Base-by-base conservation (phyloP, 2,113 vertebrate genomes). In the Ictalurus punctatus region DNA sequence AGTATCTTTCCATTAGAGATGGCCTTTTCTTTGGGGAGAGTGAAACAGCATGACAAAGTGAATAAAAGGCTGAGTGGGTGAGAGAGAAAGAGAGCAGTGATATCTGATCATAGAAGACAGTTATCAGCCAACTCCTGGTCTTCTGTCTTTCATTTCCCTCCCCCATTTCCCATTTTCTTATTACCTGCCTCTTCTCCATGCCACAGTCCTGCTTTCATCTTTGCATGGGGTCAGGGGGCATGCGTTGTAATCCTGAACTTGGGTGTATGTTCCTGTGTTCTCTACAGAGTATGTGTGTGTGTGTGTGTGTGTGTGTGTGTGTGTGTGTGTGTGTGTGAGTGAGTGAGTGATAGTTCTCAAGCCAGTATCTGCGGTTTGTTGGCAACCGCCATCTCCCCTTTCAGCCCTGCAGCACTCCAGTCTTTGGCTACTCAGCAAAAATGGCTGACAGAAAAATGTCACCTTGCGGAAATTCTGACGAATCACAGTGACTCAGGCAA, bases 141-240 rank as follows among this genome's bases (percentile, higher is more conserved):
- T 69, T 44, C 44, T 59, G 58, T 81, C 74, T 69, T 58, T 71
- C 83, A 40, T 58, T 67, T 40, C 37, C 34, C 23, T 56, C 59
- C 37, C 58, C 61, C n/a, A 27, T 34, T 81, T 74, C 58, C 61
- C n/a, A 27, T 34, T 81, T 74, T 85, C 85, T 71, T 90, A 87
- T 87, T 91, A 88, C 27, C 54, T n/a, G 40, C 23, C 19, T 74
- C 89, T 90, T 67, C 74, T 87, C 21, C 44, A 25, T 30, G 71
- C 87, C 58, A 12, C 44, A 85, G 87, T 37, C 37, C 34, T 27
- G 58, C 88, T 93, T 90, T 92, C 82, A 90, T 92, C 87, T 88
- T 44, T 56, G 63, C 82, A 56, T 23, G 76, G 88, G 86, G 91
- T 92, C 89, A 90, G 87, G 89, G 91, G 91, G 90, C 86, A 85